Base-by-base conservation (phyloP, 1,140 invertebrate species). In the Drosophila sechellia region DNA sequence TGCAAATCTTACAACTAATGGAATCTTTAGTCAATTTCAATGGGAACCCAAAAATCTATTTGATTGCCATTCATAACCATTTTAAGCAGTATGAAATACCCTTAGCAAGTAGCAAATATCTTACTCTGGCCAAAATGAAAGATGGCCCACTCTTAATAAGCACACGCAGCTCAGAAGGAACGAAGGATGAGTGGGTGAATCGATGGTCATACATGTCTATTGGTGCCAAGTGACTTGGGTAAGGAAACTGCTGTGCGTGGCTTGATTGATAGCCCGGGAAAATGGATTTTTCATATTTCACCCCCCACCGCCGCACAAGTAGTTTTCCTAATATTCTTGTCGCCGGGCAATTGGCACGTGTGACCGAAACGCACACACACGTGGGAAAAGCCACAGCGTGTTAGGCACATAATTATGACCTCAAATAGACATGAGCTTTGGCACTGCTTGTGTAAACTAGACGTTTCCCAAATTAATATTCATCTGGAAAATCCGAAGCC, bases 131-230 rank as follows among this genome's bases (percentile, higher is more conserved):
- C 13, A 35, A 77, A 49, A 87, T 86, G 79, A 86, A 87, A 79
- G 87, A 87, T 86, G 79, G 71, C 35, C 25, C 55, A 17, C 75
- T 69, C 65, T 81, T 86, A 86, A 87, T 86, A 79, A 86, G 81
- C 48, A 66, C 69, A 86, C 73, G 74, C 57, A 22, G 37, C 43
- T 4, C 40, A 22, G 27, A 48, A 75, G 65, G 45, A 71, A 12
- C 31, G 11, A 2, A 31, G 22, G 52, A 57, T 13, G 43, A 48
- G 35, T 12, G 45, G 31, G 50, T 54, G 70, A 56, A 50, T 54
- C 37, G 70, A 54, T 54, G 69, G 43, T 49, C 40, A 72, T 77
- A 75, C 77, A 84, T 84, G 59, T 86, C 59, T 81, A 81, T 85
- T 85, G 86, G 68, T 65, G 66, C 20, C 48, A 11, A 31, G 46